A percentile compares a stretch with the other conserved stretches of the same genome.
phyloP scores from a whole-genome alignment of 2,797 vertebrate species.

The Cheirogaleus major region DNA sequence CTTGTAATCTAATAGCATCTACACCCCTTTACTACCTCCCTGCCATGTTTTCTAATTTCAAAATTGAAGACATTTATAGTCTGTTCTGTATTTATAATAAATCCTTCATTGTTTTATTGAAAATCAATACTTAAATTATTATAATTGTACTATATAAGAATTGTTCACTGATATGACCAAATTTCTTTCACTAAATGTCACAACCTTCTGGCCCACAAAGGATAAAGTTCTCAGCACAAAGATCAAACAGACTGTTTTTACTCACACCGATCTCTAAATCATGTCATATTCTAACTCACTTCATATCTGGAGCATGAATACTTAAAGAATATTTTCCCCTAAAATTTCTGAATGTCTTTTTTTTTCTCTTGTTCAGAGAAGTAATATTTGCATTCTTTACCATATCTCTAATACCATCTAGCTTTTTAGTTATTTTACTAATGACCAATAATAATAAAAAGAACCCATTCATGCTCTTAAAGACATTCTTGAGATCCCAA shows the following conservation, averaged over 20 bases:
- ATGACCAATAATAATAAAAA: neutral
- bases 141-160: neutral
- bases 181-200: neutral
- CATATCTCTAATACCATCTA: neutral
- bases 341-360: neutral
- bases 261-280: neutral
- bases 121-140: neutral
- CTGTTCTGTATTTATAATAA: neutral
- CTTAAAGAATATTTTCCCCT: neutral
- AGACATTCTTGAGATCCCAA: neutral
- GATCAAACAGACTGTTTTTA: neutral
- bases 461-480: neutral
- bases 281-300: neutral
- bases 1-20: neutral
- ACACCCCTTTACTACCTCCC: neutral
- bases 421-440: neutral
- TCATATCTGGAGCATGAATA: neutral
- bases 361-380: neutral
- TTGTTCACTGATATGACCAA: neutral
- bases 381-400: neutral
- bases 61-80: neutral
- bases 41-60: neutral
- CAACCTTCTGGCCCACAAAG: neutral
- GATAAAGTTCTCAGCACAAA: neutral
- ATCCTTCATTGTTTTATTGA: neutral